phyloP scores from a whole-genome alignment of 2,113 vertebrate genomes.

The Xiphophorus couchianus region DNA sequence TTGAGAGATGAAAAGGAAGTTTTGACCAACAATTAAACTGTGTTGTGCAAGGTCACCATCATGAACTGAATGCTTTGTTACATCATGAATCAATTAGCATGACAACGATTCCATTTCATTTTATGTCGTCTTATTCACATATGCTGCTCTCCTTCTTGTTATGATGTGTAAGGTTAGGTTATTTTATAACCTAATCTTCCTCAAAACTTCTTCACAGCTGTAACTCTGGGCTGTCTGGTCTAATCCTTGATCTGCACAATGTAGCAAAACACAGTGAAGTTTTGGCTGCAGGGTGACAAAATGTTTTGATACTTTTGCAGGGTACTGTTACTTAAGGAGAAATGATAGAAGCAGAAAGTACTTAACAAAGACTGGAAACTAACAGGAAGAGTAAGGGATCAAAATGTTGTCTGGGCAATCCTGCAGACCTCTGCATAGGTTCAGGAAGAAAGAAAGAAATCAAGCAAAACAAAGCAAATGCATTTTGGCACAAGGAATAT shows the following conservation, averaged over 20 bases:
- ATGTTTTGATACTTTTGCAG: no score
- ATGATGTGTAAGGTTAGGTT: no score
- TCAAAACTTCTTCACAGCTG: no score
- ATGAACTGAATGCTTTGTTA: not conserved
- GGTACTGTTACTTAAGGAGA: no score
- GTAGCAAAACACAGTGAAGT: no score
- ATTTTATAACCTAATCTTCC: no score
- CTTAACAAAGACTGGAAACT: not conserved
- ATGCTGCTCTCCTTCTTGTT: not conserved
- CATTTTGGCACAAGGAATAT: not conserved
- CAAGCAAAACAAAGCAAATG: not conserved
- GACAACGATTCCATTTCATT: not conserved
- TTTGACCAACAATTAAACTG: not conserved
- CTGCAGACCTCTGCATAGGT: not conserved
- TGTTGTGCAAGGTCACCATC: not conserved
- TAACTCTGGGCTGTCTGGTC: no score
- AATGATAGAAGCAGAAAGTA: no score
- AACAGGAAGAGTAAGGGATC: not conserved
- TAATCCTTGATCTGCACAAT: no score
- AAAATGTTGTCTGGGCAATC: not conserved
- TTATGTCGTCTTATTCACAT: not conserved
- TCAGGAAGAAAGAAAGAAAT: not conserved
- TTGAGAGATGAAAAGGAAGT: constrained; percentile 20
- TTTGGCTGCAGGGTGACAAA: no score
- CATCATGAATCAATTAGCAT: not conserved